Base-by-base conservation (phyloP, 2,888 invertebrate species). In the Phasia obesa region DNA sequence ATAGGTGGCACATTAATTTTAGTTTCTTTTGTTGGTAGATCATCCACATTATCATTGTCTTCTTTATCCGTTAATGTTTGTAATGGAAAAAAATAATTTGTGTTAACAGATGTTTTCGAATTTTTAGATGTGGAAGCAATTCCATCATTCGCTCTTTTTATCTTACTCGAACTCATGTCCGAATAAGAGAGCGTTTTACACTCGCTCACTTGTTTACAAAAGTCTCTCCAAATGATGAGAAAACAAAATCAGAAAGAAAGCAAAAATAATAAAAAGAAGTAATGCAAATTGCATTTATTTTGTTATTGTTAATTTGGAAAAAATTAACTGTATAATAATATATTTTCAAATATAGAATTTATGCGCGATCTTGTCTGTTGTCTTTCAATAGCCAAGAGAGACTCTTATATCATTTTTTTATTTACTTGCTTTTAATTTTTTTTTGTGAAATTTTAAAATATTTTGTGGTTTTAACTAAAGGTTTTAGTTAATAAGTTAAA, bases 101-200 rank as follows among this genome's bases (percentile, higher is more conserved):
- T 42, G 13, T 11, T 42, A 13, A 3, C 15, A 13, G 42, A 13
- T n/a, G n/a, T n/a, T n/a, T n/a, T n/a, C n/a, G n/a, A n/a, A n/a
- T n/a, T n/a, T n/a, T 42, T 42, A 42, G 42, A 42, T 42, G 42
- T 42, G 15, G 42, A 42, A 42, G 42, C 42, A 42, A 42, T 42
- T 9, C 42, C 42, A 42, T 42, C 42, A 42, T 42, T 13, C 13
- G 42, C 42, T 42, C 42, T 42, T 42, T 42, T 42, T 42, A 6
- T 42, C 42, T 42, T 42, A 42, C n/a, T n/a, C n/a, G n/a, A n/a
- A n/a, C n/a, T n/a, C n/a, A n/a, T n/a, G n/a, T n/a, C n/a, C n/a
- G n/a, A 3, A 42, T 13, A 13, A 42, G 42, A 42, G 42, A 42
- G 13, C 13, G 42, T 42, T 9, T 15, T 42, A 42, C 15, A 42